Percentiles rank a stretch among this genome's conserved stretches.
Conservation (phyloP, 2,113 vertebrate genomes). For the Oostethus manadensis region DNA sequence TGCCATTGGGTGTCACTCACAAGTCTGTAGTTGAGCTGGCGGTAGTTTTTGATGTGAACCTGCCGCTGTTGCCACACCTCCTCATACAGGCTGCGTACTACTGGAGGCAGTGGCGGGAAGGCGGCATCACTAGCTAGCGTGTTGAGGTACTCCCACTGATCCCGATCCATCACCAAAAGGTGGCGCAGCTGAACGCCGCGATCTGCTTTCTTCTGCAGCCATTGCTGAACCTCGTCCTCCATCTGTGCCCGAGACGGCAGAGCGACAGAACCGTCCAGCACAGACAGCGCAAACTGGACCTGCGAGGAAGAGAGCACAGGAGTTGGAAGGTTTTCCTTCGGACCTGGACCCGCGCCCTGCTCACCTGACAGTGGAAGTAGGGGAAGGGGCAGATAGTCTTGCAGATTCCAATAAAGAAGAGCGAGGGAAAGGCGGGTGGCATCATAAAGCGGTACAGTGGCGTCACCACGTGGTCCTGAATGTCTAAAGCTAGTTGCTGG, state of each 20-base stretch:
- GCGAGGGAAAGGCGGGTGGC: conserved; percentile 67
- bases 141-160: conserved; percentile 67
- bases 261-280: conserved; percentile 46
- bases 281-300: conserved; percentile 62
- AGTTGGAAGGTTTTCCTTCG: background rate
- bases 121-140: conserved; percentile 39
- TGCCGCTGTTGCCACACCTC: conserved; percentile 53
- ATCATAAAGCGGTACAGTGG: conserved; percentile 72
- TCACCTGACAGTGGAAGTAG: conserved; percentile 75
- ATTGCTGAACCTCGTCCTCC: conserved; percentile 38
- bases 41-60: conserved; percentile 49
- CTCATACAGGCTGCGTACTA: conserved; percentile 52
- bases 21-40: conserved; percentile 59
- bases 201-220: conserved; percentile 32
- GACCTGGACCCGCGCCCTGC: background rate
- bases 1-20: conserved; percentile 59
- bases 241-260: conserved; percentile 53
- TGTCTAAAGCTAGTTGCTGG: conserved; percentile 51
- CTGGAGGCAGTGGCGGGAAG: conserved; percentile 48
- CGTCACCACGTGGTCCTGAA: conserved; percentile 60
- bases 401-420: conserved; percentile 75
- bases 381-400: conserved; percentile 75
- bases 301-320: background rate
- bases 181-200: conserved; percentile 49
- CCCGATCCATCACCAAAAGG: conserved; percentile 46